Base-by-base conservation (phyloP, 2,797 vertebrate species). In the Tokudaia tokunoshimensis region DNA sequence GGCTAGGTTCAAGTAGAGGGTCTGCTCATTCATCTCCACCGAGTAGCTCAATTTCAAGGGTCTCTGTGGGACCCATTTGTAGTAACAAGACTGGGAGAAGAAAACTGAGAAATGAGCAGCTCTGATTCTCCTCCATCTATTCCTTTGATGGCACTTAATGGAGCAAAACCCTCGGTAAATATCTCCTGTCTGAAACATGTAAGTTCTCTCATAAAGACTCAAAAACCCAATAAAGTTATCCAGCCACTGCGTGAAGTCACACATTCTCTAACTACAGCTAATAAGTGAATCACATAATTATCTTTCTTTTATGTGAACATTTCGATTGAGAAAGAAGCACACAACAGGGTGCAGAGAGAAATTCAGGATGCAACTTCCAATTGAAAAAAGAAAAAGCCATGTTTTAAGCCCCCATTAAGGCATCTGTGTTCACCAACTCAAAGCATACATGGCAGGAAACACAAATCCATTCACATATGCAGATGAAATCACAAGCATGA, bases 221-320 rank as follows among this genome's bases (percentile, higher is more conserved):
- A 90, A 85, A 85, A 93, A 12, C 37, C 50, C 63, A 37, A 17
- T 82, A 41, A 95, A 31, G 1, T 2, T 96, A 22, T 92, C 29
- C 75, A 86, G 59, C 70, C 96, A 41, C 17, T 89, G 20, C 41
- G 8, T 91, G 52, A 98, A 97, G 88, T 88, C 88, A 91, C 4
- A 79, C 0, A 19, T 93, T 97, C 96, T 95, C 75, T 90, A 97
- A 29, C 24, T 29, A 29, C 5, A 96, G 37, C 7, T 59, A 65
- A 34, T 84, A 92, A 97, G 94, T 95, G 31, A 97, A 95, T 97
- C 94, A 4, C 41, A 95, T 94, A 91, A 94, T 97, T 97, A 91
- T 95, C 47, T 98, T 96, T 94, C 31, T 3, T 96, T 97, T 81
- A 89, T 59, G 93, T 6, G 94, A 92, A 92, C 75, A 89, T 50